A percentile compares a stretch with the other conserved stretches of the same genome.
Evolutionary conservation across 2,113 vertebrate species (phyloP).

Genomic region (Mustelus asterias): DNA sequence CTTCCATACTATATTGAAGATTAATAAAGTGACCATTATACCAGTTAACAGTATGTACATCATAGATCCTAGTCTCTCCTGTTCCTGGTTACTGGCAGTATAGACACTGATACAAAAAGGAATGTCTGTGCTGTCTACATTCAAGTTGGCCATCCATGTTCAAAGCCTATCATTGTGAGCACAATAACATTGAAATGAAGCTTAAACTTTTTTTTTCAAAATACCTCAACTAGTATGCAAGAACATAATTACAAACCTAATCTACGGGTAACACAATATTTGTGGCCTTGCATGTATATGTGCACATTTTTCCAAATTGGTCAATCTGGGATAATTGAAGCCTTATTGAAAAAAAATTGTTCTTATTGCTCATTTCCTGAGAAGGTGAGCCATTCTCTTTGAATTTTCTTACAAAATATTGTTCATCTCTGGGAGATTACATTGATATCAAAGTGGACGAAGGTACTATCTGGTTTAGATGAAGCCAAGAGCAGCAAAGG

Average conservation of each 20-base stretch:
- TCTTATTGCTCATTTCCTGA: too few species aligned
- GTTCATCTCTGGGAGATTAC: too few species aligned
- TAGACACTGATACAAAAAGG: not conserved
- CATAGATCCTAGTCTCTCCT: not conserved
- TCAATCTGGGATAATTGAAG: not conserved
- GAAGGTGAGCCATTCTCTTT: too few species aligned
- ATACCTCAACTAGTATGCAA: not conserved
- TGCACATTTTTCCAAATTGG: not conserved
- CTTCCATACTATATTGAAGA: not conserved
- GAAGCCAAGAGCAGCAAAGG: too few species aligned
- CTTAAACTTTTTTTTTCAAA: not conserved
- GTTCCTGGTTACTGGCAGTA: not conserved
- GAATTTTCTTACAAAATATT: too few species aligned
- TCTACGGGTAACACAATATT: not conserved
- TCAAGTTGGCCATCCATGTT: not conserved
- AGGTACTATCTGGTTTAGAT: too few species aligned
- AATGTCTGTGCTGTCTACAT: not conserved
- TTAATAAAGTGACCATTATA: not conserved
- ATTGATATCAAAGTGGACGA: too few species aligned
- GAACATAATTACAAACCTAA: not conserved
- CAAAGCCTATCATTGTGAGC: not conserved
- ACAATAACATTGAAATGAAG: not conserved
- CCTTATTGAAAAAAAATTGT: not conserved
- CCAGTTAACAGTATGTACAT: not conserved
- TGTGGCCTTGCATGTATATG: not conserved